Base-by-base conservation (phyloP, 2,888 invertebrate species). In the Eubasilissa splendida region DNA sequence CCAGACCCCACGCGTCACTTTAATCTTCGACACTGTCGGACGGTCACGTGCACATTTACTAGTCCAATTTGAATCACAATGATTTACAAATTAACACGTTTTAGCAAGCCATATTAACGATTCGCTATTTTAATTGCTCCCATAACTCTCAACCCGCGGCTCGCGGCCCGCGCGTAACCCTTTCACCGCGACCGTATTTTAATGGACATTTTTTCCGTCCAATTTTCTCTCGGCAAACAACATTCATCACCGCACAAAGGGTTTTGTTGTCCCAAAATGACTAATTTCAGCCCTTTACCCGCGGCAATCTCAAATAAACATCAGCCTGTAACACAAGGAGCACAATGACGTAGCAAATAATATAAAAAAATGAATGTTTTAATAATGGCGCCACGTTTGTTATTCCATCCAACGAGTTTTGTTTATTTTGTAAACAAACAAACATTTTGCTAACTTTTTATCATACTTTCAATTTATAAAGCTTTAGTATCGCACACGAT, bases 191-290 rank as follows among this genome's bases (percentile, higher is more conserved):
- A 2, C 63, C 11, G 11, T 12, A 63, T 63, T 50, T 68, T 59
- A 58, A 59, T 74, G 33, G 42, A 59, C 33, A 33, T 74, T 74
- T 74, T 74, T 74, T 33, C 59, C 33, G 74, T 58, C 74, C 74
- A 74, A 74, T 74, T 74, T 74, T 74, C 74, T 22, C 74, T 74
- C 77, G 54, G 66, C 77, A 52, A 77, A 77, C 68, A 59, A 68
- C 77, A 77, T 77, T 70, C 77, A 77, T 77, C 77, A 77, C 77
- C 33, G 59, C 31, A 77, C 77, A 77, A 77, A 77, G 60, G 70
- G 59, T 74, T 59, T 58, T 74, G 74, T 74, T 59, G 74, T 74
- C 74, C 74, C 59, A 42, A 74, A 74, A 74, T 59, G 58, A 59
- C 58, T 59, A 59, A 74, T 59, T 74, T 74, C 58, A 59, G 50